These are phyloP conservation scores for Unio delphinus DNA, from an alignment of 2,888 invertebrate genomes.

Conservation along the genomic window DNA sequence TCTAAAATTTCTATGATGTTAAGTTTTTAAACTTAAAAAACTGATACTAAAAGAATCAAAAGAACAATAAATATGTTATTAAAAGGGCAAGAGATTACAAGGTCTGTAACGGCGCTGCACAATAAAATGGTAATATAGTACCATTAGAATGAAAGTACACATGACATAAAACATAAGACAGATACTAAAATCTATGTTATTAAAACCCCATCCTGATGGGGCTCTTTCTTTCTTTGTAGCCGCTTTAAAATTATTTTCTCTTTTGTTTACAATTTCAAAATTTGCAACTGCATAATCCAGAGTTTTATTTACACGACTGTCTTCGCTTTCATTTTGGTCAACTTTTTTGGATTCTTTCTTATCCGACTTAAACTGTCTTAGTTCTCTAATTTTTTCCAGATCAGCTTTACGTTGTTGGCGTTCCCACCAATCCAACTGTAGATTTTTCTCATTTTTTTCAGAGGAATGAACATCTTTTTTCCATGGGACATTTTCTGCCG, in stretches of 20 bases:
- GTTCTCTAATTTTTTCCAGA: constrained; percentile 44
- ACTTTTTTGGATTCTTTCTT: constrained; percentile 10
- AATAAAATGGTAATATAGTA: constrained; percentile 66
- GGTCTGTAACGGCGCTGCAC: constrained; percentile 45
- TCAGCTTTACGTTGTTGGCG: constrained; percentile 48
- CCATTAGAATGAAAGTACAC: constrained; percentile 53
- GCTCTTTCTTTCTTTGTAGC: not conserved
- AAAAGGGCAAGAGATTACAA: constrained; percentile 11
- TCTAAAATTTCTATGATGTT: too few species aligned
- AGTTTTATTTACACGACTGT: not conserved
- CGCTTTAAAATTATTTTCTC: constrained; percentile 1
- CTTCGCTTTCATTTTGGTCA: constrained; percentile 8
- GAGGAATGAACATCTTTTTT: constrained; percentile 4
- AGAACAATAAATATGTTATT: too few species aligned
- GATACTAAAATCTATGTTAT: constrained; percentile 59
- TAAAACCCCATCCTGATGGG: constrained; percentile 42
- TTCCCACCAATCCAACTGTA: constrained; percentile 61
- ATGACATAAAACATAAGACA: constrained; percentile 64
- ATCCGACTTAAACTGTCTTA: constrained; percentile 29
- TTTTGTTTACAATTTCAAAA: constrained; percentile 6
- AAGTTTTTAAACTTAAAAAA: too few species aligned
- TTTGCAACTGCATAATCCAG: not conserved
- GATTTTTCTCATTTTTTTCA: constrained; percentile 6
- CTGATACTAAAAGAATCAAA: too few species aligned
- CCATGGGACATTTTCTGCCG: constrained; percentile 3